phyloP scores from a whole-genome alignment of 1,140 invertebrate genomes.

The Lepidurus apus region DNA sequence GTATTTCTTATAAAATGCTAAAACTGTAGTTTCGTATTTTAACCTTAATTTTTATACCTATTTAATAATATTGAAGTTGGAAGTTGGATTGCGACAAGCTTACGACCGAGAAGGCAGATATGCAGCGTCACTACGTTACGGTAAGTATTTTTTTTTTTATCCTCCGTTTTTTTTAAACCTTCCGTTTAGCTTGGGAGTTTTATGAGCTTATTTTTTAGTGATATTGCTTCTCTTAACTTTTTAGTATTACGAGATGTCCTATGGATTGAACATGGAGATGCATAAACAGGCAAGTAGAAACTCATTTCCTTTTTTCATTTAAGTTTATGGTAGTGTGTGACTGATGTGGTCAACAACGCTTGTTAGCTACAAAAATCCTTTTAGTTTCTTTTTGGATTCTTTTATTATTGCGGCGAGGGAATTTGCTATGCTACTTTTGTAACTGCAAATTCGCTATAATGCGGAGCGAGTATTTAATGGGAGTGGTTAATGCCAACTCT shows the following conservation, averaged over 20 bases:
- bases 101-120: constrained; percentile 93
- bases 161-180: neutral
- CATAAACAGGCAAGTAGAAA: constrained; percentile 54
- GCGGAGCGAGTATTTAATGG: neutral
- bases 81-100: constrained; percentile 74
- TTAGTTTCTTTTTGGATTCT: neutral
- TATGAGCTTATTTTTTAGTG: neutral
- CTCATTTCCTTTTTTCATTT: no score
- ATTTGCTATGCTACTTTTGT: neutral
- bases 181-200: neutral
- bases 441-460: neutral
- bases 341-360: neutral
- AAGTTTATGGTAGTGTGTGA: neutral
- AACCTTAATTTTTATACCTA: neutral
- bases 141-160: constrained; percentile 48
- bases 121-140: constrained; percentile 96
- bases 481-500: no score
- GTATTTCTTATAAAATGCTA: neutral
- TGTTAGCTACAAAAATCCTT: neutral
- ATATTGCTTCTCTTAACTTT: constrained; percentile 39
- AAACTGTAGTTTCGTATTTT: neutral
- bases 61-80: constrained; percentile 38
- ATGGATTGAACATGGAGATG: constrained; percentile 98
- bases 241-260: constrained; percentile 99
- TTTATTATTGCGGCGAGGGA: neutral